phyloP scores from a whole-genome alignment of 2,113 vertebrate species.

The Dromiciops gliroides region DNA sequence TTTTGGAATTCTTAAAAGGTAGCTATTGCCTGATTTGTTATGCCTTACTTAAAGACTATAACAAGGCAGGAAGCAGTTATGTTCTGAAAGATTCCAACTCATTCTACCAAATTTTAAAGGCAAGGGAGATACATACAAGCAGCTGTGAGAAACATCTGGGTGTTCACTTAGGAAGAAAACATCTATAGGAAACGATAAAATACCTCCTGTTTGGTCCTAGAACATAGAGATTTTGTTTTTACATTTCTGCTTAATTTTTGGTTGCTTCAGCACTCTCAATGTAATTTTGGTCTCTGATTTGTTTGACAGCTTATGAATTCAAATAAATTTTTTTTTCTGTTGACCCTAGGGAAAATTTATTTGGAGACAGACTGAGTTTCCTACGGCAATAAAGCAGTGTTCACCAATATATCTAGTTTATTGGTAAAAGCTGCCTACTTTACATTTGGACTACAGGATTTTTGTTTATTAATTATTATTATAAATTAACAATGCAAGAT shows the following conservation, averaged over 20 bases:
- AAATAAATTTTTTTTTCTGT: constrained; percentile 47
- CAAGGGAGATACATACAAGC: neutral
- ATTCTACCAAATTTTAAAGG: neutral
- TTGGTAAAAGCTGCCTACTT: neutral
- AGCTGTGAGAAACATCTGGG: neutral
- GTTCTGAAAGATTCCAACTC: constrained; percentile 22
- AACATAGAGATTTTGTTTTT: neutral
- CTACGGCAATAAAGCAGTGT: neutral
- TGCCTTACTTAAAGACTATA: neutral
- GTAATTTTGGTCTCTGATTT: neutral
- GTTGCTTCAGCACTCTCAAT: neutral
- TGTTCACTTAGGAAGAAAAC: neutral
- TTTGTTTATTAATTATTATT: constrained; percentile 5
- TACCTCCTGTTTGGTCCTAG: neutral
- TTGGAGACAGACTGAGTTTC: neutral
- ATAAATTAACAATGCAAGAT: neutral
- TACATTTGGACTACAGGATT: neutral
- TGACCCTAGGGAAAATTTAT: constrained; percentile 23
- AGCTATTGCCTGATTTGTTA: neutral
- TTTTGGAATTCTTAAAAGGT: neutral
- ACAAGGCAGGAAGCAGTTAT: neutral
- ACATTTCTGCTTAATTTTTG: neutral
- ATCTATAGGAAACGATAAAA: neutral
- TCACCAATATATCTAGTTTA: neutral
- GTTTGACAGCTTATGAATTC: constrained; percentile 6